phyloP scores from a whole-genome alignment of 1,140 invertebrate species.

The Panagrolaimus sp. region DNA sequence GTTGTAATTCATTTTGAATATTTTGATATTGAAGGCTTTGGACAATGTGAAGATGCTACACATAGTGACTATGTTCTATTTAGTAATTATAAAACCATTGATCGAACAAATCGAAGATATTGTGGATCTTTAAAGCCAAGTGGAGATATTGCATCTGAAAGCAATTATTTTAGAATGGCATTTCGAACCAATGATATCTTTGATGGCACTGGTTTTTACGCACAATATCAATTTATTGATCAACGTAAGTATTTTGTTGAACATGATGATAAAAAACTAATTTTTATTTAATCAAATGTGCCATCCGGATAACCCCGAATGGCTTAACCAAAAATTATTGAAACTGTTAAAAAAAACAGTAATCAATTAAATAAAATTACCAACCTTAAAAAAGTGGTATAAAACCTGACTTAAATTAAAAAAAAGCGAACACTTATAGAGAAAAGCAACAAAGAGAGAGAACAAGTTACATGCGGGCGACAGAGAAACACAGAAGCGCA shows the following conservation, averaged over 20 bases:
- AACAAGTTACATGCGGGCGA: too few species aligned
- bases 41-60: constrained; percentile 76
- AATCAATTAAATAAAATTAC: too few species aligned
- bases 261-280: background rate
- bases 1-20: constrained; percentile 79
- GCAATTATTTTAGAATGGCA: constrained; percentile 79
- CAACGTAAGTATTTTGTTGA: constrained; percentile 38
- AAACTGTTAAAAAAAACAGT: too few species aligned
- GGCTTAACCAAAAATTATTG: too few species aligned
- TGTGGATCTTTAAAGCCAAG: constrained; percentile 69
- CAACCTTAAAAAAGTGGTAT: too few species aligned
- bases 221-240: constrained; percentile 73
- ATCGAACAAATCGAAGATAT: constrained; percentile 76
- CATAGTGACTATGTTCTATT: constrained; percentile 89
- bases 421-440: too few species aligned
- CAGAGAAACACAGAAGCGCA: too few species aligned
- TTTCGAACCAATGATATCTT: constrained; percentile 86
- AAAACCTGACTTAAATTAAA: too few species aligned
- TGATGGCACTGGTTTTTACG: constrained; percentile 85
- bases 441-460: too few species aligned
- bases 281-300: too few species aligned
- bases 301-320: too few species aligned
- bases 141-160: constrained; percentile 71
- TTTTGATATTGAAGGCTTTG: constrained; percentile 83
- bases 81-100: constrained; percentile 79